Conservation (phyloP, 2,113 vertebrate species). For the Anthoscopus minutus region DNA sequence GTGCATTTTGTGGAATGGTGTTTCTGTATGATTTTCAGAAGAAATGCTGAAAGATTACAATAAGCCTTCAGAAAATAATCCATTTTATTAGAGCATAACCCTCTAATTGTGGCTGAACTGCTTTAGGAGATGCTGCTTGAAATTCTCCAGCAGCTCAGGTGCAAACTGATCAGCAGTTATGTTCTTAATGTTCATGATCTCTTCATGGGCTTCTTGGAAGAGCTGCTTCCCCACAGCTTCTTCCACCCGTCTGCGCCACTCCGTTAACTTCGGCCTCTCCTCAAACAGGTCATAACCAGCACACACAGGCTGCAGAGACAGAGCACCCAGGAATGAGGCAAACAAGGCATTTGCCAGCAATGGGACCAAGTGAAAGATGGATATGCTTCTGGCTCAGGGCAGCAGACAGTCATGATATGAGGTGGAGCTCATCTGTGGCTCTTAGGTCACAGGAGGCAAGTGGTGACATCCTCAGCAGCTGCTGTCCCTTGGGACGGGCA, state of each 20-base stretch:
- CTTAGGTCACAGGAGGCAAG: neutral
- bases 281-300: slow-evolving; percentile 71
- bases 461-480: neutral
- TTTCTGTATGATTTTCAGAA: neutral
- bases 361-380: accelerated
- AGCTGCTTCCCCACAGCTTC: slow-evolving; percentile 70
- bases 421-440: neutral
- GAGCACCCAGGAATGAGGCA: neutral
- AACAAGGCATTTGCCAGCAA: neutral
- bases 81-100: neutral
- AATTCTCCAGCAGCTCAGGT: slow-evolving; percentile 3
- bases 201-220: slow-evolving; percentile 73
- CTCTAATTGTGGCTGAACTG: neutral
- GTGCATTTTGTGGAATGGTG: neutral
- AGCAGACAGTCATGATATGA: neutral
- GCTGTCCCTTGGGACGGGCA: neutral
- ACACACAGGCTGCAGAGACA: slow-evolving; percentile 69
- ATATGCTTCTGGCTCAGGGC: neutral
- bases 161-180: slow-evolving; percentile 38
- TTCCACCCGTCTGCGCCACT: slow-evolving; percentile 77
- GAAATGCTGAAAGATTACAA: neutral
- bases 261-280: slow-evolving; percentile 58
- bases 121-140: slow-evolving; percentile 66
- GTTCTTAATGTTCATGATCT: slow-evolving; percentile 34
- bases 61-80: neutral